Evolutionary conservation across 1,140 invertebrate genomes (phyloP).

Genomic region (Eubasilissa regina): DNA sequence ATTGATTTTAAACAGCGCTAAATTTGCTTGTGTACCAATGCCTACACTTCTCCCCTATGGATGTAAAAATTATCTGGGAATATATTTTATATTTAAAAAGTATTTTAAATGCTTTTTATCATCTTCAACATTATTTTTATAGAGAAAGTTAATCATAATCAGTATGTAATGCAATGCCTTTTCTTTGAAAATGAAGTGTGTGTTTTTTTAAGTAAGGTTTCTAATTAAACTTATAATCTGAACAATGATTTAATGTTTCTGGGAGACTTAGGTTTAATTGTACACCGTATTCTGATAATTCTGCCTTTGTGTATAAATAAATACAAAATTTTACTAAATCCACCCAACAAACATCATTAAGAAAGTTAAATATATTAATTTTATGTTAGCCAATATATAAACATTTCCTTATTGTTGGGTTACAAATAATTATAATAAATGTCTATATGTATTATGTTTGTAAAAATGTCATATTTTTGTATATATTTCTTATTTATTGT

Average conservation of each 20-base stretch:
- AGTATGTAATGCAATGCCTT: no score
- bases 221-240: not conserved
- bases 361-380: conserved; percentile 2
- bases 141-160: no score
- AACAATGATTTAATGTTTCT: conserved; percentile 6
- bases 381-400: conserved; percentile 12
- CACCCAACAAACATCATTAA: conserved; percentile 22
- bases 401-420: conserved; percentile 15
- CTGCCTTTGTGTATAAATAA: conserved; percentile 28
- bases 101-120: no score
- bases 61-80: no score
- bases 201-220: no score
- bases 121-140: no score
- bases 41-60: no score
- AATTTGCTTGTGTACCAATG: no score
- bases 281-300: conserved; percentile 6
- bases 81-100: no score
- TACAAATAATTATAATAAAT: conserved; percentile 34
- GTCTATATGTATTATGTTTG: conserved; percentile 41
- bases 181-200: no score
- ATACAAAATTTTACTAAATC: conserved; percentile 36
- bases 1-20: no score
- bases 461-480: conserved; percentile 41
- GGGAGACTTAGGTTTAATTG: conserved; percentile 7
- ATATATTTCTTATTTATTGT: conserved; percentile 41